Percentiles rank a stretch among this genome's conserved stretches.
phyloP scores from a whole-genome alignment of 2,888 invertebrate genomes.

The Palloptera scutellata region DNA sequence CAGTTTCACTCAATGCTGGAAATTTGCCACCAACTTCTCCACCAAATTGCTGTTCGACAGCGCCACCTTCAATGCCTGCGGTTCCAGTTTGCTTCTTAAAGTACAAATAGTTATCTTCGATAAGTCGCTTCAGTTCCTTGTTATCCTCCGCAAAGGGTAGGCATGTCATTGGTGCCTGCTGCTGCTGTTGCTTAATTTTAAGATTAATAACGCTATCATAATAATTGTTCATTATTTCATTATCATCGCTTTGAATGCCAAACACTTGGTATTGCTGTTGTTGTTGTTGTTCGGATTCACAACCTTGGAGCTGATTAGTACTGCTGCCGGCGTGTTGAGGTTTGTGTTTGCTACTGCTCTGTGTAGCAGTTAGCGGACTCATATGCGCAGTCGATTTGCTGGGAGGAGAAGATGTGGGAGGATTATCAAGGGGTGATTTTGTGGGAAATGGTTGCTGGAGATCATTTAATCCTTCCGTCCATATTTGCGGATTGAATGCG shows the following conservation, averaged over 20 bases:
- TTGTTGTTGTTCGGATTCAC: constrained; percentile 40
- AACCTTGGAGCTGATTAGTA: constrained; percentile 23
- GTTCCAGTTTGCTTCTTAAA: constrained; percentile 55
- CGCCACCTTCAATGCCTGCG: background rate
- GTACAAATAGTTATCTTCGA: constrained; percentile 63
- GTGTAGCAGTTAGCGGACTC: constrained; percentile 22
- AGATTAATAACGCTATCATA: constrained; percentile 48
- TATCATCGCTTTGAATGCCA: constrained; percentile 52
- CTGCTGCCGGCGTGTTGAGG: constrained; percentile 26
- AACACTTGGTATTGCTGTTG: constrained; percentile 38
- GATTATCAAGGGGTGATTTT: constrained; percentile 26
- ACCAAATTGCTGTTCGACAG: background rate
- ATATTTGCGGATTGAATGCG: constrained; percentile 48
- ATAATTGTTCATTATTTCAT: constrained; percentile 56
- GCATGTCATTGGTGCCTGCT: constrained; percentile 45
- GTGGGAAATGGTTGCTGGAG: constrained; percentile 36
- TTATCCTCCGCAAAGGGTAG: constrained; percentile 63
- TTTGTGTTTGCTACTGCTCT: constrained; percentile 28
- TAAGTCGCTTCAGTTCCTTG: constrained; percentile 63
- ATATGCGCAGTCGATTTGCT: background rate
- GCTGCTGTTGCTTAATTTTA: constrained; percentile 41
- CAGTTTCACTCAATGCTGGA: constrained; percentile 61
- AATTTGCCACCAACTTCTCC: constrained; percentile 44
- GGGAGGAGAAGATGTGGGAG: constrained; percentile 7
- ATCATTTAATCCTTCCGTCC: constrained; percentile 47